Evolutionary conservation across 1,140 invertebrate species (phyloP).

Genomic region (Anoplophora glabripennis): DNA sequence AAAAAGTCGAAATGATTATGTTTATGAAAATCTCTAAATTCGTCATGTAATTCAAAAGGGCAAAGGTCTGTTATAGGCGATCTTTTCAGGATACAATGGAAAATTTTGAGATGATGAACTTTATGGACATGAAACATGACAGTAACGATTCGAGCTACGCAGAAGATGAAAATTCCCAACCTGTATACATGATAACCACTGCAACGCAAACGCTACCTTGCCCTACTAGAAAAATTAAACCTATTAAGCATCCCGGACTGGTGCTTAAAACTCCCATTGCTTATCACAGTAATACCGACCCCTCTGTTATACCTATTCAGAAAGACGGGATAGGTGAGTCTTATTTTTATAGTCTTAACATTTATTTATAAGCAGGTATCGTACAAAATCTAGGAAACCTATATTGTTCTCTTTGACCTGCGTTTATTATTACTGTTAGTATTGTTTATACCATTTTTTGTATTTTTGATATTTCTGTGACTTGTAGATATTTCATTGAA

Average conservation of each 20-base stretch:
- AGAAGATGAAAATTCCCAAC: slow-evolving; percentile 45
- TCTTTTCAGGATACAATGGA: slow-evolving; percentile 41
- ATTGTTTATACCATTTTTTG: too few species aligned
- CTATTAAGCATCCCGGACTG: slow-evolving; percentile 70
- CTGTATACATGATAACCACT: slow-evolving; percentile 54
- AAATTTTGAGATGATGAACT: slow-evolving; percentile 45
- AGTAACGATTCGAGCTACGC: slow-evolving; percentile 47
- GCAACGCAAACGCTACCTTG: slow-evolving; percentile 57
- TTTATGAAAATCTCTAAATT: too few species aligned
- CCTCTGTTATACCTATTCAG: slow-evolving; percentile 74
- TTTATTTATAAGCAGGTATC: too few species aligned
- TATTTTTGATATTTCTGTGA: too few species aligned
- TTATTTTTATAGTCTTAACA: neutral
- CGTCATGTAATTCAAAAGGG: neutral
- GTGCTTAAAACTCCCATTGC: slow-evolving; percentile 77
- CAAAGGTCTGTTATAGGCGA: neutral
- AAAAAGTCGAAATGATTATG: too few species aligned
- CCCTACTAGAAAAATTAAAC: slow-evolving; percentile 67
- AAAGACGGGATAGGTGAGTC: slow-evolving; percentile 78
- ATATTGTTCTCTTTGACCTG: too few species aligned
- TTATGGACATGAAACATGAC: slow-evolving; percentile 45
- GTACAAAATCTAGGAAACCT: neutral
- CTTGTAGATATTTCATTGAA: too few species aligned
- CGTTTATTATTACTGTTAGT: too few species aligned
- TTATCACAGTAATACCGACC: slow-evolving; percentile 74